Conservation (phyloP, 2,888 invertebrate species). For the Limnephilus lunatus region DNA sequence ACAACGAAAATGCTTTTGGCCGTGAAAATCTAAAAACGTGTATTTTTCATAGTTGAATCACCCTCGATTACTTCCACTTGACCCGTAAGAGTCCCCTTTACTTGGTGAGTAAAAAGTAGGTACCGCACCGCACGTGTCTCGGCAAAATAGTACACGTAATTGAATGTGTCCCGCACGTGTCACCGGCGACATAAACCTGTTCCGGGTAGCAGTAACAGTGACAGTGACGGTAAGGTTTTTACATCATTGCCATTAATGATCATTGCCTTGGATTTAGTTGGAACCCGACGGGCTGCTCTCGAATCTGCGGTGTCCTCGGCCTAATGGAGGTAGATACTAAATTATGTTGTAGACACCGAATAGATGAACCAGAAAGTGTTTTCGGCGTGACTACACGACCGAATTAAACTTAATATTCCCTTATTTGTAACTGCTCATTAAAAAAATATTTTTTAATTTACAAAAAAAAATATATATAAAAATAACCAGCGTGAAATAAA, state of each 20-base stretch:
- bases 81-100: background rate
- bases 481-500: too few relatives aligned
- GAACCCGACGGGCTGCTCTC: background rate
- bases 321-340: background rate
- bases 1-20: too few relatives aligned
- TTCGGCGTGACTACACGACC: background rate
- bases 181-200: background rate
- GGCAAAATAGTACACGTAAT: constrained; percentile 1
- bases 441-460: too few relatives aligned
- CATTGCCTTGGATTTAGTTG: background rate
- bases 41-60: background rate
- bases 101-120: background rate
- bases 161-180: background rate
- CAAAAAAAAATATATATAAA: too few relatives aligned
- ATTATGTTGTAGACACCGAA: background rate
- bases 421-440: background rate
- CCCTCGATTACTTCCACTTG: background rate
- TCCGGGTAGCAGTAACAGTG: background rate
- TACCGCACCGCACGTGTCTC: constrained; percentile 11
- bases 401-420: background rate
- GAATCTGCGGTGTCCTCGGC: background rate
- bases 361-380: background rate
- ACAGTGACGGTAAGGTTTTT: background rate
- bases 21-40: too few relatives aligned
- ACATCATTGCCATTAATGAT: background rate